Base-by-base conservation (phyloP, 2,888 invertebrate genomes). In the Drosophila borealis region DNA sequence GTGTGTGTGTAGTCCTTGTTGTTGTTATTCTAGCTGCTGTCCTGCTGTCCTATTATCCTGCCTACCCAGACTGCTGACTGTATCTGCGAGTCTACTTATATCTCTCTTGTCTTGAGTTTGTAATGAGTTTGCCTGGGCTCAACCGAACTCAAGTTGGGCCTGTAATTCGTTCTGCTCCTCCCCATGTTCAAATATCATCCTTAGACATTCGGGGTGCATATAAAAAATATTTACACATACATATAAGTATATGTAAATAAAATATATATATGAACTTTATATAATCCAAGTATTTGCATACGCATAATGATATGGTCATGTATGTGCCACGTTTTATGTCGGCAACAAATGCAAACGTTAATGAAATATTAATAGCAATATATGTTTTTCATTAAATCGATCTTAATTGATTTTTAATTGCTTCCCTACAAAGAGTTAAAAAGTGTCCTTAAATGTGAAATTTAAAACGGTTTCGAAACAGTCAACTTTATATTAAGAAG, bases 31-130 rank as follows among this genome's bases (percentile, higher is more conserved):
- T 73, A 59, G 42, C 51, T 68, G 34, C 17, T 49, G 5, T 63
- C 48, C 33, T 49, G 51, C 49, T 57, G 17, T 59, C 19, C 25
- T 67, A 62, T 67, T 67, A 51, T 67, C 56, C 56, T 19, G 61
- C 45, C 62, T 25, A 55, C 39, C 2, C 48, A 34, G 19, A 45
- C 39, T 14, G 44, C 55, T 44, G 37, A 41, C 33, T 46, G 21
- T 41, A 49, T 54, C n/a, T 45, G 21, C 36, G 11, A 14, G 14
- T 37, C 50, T 25, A 37, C 14, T 51, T 37, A 17, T 51, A 44
- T 36, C 17, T 56, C 37, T 44, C 17, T 54, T 25, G 46, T 8
- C 60, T 51, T 34, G 61, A 68, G 55, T 55, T 48, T 68, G 61
- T 56, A 44, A 36, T 69, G 60, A 56, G 61, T 61, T 70, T 68